Conservation (phyloP, 1,140 invertebrate genomes). For the Caenorhabditis briggsae region DNA sequence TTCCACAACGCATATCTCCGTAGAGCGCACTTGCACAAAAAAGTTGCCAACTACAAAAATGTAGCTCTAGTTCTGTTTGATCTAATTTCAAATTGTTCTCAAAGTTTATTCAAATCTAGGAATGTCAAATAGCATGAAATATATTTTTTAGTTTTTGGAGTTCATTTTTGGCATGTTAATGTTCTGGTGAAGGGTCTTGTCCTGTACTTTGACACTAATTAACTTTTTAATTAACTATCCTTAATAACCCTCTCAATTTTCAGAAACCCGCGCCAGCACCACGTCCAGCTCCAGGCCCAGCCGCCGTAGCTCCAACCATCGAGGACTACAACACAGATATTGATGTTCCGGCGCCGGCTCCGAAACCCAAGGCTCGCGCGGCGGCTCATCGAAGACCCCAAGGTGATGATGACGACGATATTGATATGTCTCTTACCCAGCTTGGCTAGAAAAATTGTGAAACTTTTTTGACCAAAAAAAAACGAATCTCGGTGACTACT, state of each 20-base stretch:
- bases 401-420: conserved; percentile 46
- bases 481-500: not conserved
- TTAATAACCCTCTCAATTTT: not conserved
- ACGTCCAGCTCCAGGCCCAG: not conserved
- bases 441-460: not conserved
- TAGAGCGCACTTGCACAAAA: no score
- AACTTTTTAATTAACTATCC: no score
- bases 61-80: no score
- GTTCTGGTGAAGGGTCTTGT: no score
- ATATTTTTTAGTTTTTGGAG: no score
- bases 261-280: conserved; percentile 26
- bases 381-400: not conserved
- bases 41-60: no score
- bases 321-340: conserved; percentile 52
- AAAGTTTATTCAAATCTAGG: no score
- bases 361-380: conserved; percentile 3
- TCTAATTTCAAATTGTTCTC: no score
- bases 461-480: not conserved
- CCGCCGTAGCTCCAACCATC: conserved; percentile 9
- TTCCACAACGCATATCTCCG: no score
- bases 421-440: conserved; percentile 32
- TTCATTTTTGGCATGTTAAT: no score
- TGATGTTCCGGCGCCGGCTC: not conserved
- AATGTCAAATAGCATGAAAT: no score
- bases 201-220: no score